Evolutionary conservation across 2,797 vertebrate genomes (phyloP).

Genomic region (Melanotaenia nigrans): DNA sequence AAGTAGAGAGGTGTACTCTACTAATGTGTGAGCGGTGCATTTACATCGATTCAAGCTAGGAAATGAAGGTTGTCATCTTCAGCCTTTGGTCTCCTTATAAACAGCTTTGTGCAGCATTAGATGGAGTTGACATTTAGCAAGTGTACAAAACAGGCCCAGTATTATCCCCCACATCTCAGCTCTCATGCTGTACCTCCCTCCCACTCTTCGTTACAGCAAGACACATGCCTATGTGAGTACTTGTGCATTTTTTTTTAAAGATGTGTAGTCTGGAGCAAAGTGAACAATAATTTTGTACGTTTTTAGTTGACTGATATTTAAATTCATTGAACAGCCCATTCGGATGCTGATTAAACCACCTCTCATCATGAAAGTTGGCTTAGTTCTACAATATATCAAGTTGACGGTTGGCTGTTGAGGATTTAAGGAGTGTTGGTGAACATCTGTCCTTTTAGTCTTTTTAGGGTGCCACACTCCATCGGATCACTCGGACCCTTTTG

Average conservation of each 20-base stretch:
- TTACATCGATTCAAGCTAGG: constrained; percentile 24
- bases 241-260: background rate
- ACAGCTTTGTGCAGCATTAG: constrained; percentile 50
- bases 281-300: background rate
- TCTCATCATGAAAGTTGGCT: background rate
- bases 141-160: constrained; percentile 31
- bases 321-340: too few relatives aligned
- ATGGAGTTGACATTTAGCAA: constrained; percentile 71
- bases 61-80: constrained; percentile 43
- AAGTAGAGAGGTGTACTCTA: background rate
- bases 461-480: background rate
- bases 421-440: background rate
- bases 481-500: background rate
- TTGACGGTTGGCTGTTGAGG: background rate
- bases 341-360: too few relatives aligned
- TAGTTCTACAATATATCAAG: background rate
- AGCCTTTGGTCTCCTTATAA: constrained; percentile 48
- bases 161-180: constrained; percentile 17
- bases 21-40: constrained; percentile 7
- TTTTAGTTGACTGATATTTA: too few relatives aligned
- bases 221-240: background rate
- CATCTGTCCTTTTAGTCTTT: background rate
- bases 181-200: background rate
- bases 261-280: background rate
- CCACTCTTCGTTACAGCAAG: background rate